Conservation (phyloP, 2,113 vertebrate species). For the Psilopogon haemacephalus region DNA sequence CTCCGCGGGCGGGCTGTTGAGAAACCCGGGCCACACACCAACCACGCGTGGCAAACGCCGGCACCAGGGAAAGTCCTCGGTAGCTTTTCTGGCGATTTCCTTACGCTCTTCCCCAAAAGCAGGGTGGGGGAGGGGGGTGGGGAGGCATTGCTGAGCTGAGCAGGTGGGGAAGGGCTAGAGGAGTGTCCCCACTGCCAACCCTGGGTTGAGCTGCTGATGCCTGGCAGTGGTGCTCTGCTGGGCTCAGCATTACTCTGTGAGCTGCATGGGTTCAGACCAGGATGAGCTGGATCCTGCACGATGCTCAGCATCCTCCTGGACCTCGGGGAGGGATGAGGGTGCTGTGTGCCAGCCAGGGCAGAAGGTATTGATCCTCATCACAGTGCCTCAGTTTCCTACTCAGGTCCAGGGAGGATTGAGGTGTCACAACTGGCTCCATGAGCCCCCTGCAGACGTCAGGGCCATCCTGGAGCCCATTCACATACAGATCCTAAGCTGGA, state of each 20-base stretch:
- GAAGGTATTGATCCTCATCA: neutral
- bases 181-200: fast-evolving
- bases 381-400: neutral
- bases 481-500: neutral
- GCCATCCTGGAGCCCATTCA: fast-evolving
- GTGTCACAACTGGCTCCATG: neutral
- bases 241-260: neutral
- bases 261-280: neutral
- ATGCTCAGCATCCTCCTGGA: neutral
- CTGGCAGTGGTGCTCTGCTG: fast-evolving
- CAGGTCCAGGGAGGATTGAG: fast-evolving
- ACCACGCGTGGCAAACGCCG: neutral
- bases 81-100: neutral
- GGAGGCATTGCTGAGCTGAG: neutral
- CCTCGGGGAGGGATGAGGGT: neutral
- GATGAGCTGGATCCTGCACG: fast-evolving
- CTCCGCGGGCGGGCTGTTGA: neutral
- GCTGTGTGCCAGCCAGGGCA: neutral
- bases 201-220: fast-evolving
- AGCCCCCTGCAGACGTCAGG: neutral
- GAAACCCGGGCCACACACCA: neutral
- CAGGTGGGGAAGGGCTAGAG: fast-evolving
- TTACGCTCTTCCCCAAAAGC: neutral
- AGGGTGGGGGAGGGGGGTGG: fast-evolving
- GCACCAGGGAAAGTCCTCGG: neutral